Base-by-base conservation (phyloP, 2,113 vertebrate species). In the Odocoileus virginianus region DNA sequence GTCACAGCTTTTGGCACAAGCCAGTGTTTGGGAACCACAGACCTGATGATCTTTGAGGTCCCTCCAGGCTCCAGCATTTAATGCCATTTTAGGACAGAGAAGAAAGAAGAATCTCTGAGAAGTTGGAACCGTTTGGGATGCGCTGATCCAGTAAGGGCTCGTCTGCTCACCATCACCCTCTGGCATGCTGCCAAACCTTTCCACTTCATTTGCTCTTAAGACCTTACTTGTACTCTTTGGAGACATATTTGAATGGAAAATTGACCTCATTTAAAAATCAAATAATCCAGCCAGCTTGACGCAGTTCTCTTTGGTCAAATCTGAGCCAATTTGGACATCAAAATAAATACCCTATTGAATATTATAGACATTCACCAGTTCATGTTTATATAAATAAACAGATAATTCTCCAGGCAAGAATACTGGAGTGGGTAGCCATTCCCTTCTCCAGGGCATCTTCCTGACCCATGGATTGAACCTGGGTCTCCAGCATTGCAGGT, bases 211-310 rank as follows among this genome's bases (percentile, higher is more conserved):
- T 74, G 76, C 58, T 91, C 67, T 76, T 40, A 64, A 96, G 33
- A 55, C 25, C 33, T 96, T 55, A 57, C n/a, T 93, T 81, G n/a
- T 82, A 54, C 76, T 91, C 30, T 91, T 91, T 83, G 71, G 30
- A 95, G 89, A 67, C 27, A 45, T 74, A 88, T 67, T 86, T 95
- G 67, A 96, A 89, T 71, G 79, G 50, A 94, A 94, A 94, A 88
- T 60, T 9, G 28, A 83, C 15, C 43, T 71, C 88, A 93, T 97
- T 87, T 87, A 86, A 91, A 95, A 97, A 87, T 94, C 54, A 96
- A 95, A 91, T 50, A 76, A 88, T 33, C 5, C 43, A 93, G 27
- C 30, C 25, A 76, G 36, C 14, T 87, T 85, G 50, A 84, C 30
- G 23, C 12, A 2, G 30, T 94, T 94, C 52, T 91, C 3, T 50